phyloP scores from a whole-genome alignment of 2,113 vertebrate genomes.

The Malaclemys terrapin region DNA sequence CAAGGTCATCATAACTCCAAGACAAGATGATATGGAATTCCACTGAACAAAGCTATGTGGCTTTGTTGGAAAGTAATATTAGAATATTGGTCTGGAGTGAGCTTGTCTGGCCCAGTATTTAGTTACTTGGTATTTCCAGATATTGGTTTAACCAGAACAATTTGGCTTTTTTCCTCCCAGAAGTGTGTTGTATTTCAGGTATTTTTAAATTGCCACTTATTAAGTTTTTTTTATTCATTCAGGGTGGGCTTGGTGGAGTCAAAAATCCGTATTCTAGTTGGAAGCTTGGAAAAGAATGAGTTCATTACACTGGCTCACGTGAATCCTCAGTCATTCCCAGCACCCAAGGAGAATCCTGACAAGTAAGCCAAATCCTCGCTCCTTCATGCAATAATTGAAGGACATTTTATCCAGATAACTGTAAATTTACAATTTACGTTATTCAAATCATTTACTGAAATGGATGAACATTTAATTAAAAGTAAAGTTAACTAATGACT shows the following conservation, averaged over 20 bases:
- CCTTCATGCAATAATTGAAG: not conserved
- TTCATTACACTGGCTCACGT: conserved; percentile 90
- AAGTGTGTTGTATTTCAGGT: not conserved
- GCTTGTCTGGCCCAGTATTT: not conserved
- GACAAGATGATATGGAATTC: not conserved
- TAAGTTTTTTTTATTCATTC: conserved; percentile 57
- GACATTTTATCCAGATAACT: not conserved
- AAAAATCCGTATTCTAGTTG: conserved; percentile 92
- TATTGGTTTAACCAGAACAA: not conserved
- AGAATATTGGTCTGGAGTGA: not conserved
- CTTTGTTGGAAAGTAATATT: not conserved
- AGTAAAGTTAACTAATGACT: not conserved
- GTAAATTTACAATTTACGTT: not conserved
- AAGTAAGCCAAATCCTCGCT: conserved; percentile 80
- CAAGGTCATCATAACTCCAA: not conserved
- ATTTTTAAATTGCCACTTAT: conserved; percentile 10
- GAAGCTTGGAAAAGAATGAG: conserved; percentile 90
- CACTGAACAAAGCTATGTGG: not conserved
- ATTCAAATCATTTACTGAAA: not conserved
- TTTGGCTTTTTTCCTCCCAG: not conserved
- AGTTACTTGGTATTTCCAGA: not conserved
- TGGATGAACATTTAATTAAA: not conserved
- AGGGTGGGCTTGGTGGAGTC: conserved; percentile 94
- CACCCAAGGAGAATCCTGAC: conserved; percentile 83
- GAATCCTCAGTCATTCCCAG: conserved; percentile 89